Base-by-base conservation (phyloP, 2,797 vertebrate species). In the Cuculus canorus region DNA sequence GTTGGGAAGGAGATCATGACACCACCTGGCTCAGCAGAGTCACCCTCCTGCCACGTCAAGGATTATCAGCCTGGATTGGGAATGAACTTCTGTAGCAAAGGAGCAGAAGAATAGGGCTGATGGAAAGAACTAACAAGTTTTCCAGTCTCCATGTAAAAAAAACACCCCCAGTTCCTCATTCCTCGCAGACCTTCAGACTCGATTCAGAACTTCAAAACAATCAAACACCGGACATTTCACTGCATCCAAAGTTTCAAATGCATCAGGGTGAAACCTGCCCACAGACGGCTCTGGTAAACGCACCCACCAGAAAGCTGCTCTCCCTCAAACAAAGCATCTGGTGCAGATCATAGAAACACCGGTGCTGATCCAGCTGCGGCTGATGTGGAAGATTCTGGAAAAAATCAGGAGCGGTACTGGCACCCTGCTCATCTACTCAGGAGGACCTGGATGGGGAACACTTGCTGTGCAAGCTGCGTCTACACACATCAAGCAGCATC, bases 321-420 rank as follows among this genome's bases (percentile, higher is more conserved):
- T 64, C 71, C 32, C 53, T 64, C 27, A 13, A 89, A 37, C 2
- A 30, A 66, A 60, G 19, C 13, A 63, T 7, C 43, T 23, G 41
- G 4, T 4, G 6, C 30, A 88, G 13, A 13, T 1, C 32, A 32
- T 1, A 32, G 11, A 18, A 86, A 64, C 5, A 27, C 3, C 30
- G n/a, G 4, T 43, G 37, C 56, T 82, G 10, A 35, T 28, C 48
- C 21, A 11, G 24, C 64, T 61, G n/a, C 25, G 27, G 37, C 4
- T 48, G 2, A 17, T 2, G 8, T 9, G 10, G 59, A 68, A 93
- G 22, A 27, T 33, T 21, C 21, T 33, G 33, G 66, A 33, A 27
- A 47, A 73, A 22, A 12, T 3, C 1, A 3, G 4, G 0, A 69
- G 16, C 7, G 11, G 7, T 9, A 18, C 14, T 41, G 39, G 9